Evolutionary conservation across 2,888 invertebrate genomes (phyloP).

Genomic region (Polydrusus pterygomalis): DNA sequence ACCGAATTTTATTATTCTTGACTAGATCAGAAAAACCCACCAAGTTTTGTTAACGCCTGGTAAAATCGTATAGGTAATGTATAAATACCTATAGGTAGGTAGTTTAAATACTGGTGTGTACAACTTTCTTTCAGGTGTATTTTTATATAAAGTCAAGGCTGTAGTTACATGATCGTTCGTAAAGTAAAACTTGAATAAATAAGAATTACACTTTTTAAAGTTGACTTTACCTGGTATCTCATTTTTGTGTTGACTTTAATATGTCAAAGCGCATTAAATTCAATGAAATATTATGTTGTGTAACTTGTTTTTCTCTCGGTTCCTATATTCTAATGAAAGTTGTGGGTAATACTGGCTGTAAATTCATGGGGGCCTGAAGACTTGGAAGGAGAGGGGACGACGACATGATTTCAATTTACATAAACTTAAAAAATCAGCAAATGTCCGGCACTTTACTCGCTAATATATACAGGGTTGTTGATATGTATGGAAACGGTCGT

Average conservation of each 20-base stretch:
- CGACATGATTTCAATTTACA: too few species aligned
- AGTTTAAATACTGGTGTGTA: slow-evolving; percentile 9
- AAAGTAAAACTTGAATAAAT: slow-evolving; percentile 28
- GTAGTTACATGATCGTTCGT: slow-evolving; percentile 26
- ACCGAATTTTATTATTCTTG: too few species aligned
- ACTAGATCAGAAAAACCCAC: too few species aligned
- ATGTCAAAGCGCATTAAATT: slow-evolving; percentile 12
- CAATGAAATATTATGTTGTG: slow-evolving; percentile 1
- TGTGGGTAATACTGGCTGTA: neutral
- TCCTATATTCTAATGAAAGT: neutral
- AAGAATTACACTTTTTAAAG: slow-evolving; percentile 20
- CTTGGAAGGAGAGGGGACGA: too few species aligned
- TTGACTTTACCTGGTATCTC: slow-evolving; percentile 3
- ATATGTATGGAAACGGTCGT: too few species aligned
- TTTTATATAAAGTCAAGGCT: slow-evolving; percentile 43
- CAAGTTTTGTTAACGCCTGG: slow-evolving; percentile 5
- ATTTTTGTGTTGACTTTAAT: slow-evolving; percentile 13
- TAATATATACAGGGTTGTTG: too few species aligned
- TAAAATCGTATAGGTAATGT: neutral
- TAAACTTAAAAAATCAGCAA: too few species aligned
- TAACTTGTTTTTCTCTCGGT: neutral
- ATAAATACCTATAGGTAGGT: neutral
- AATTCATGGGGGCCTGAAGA: too few species aligned
- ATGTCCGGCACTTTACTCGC: too few species aligned
- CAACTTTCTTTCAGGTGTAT: slow-evolving; percentile 44